Base-by-base conservation (phyloP, 2,888 invertebrate species). In the Mantis religiosa region DNA sequence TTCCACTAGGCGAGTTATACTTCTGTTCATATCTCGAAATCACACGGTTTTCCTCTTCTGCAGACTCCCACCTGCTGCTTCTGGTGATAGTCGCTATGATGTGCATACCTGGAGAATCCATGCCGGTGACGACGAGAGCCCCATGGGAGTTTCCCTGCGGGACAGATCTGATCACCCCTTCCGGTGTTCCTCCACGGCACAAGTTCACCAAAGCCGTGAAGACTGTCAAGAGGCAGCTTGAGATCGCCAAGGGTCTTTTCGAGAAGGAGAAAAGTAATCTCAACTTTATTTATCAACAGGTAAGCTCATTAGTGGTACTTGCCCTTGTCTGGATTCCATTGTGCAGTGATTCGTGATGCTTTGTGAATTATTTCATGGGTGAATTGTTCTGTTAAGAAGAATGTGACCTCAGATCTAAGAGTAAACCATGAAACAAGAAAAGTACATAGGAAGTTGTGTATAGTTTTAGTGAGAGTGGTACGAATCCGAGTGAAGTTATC, bases 211-310 rank as follows among this genome's bases (percentile, higher is more conserved):
- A 87, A 85, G 91, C 92, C 3, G 91, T 93, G 28, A 92, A 92
- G 90, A 91, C 92, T 88, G 93, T 93, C 54, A 91, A 92, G 47
- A 93, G 92, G 3, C 93, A 93, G 91, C 91, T 93, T 81, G 91
- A 92, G 87, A 92, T 93, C 82, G 93, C 93, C 3, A 92, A 92
- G 88, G 92, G 92, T 87, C 93, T 93, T 91, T 93, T 93, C 90
- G 91, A 91, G 86, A 92, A 92, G 89, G 91, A 92, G 89, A 91
- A 92, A 90, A 92, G 92, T 88, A 92, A 92, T 89, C 92, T 93
- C 84, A 92, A 91, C 89, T 91, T 92, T 83, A 92, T 93, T 85
- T 93, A 93, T 91, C 91, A 92, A n/a, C 92, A 93, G 92, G 93
- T 93, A 90, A 90, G 91, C 81, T 9, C 85, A 83, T 1, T 25